Evolutionary conservation across 2,113 vertebrate genomes (phyloP), one percentile per base, ranked within the genome.

Genomic region (Thalassarche chlororhynchos): DNA sequence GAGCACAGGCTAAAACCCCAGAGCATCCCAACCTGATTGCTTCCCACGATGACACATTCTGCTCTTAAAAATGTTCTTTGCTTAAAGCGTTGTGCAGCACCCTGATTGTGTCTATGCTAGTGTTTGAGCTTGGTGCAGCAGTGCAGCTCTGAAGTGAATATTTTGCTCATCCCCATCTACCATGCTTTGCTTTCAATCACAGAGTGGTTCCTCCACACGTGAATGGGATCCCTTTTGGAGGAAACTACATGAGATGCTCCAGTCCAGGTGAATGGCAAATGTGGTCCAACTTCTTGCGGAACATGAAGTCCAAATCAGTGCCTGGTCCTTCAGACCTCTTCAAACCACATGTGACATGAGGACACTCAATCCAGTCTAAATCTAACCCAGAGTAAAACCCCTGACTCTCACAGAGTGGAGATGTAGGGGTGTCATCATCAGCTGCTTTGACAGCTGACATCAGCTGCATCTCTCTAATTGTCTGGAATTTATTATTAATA

Each of bases 41-140:
- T 87, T 54, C 79, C 62, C 38, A 81, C 46, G 44, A 54, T 25
- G 15, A n/a, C 62, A 64, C 15, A 31, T 8, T 17, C 28, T 58
- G 28, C 38, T 79, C 62, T 76, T 64, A 36, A 90, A 85, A 65
- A 26, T 17, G 5, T 36, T 58, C 38, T 54, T 61, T 57, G 3
- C 57, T 54, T 14, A 40, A 34, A 84, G 40, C 0, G 0, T 3
- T 2, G 2, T 74, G n/a, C 58, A 86, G 84, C 26, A 10, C 12
- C 40, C 24, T 0, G 0, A 2, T 15, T 18, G 34, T 36, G 44
- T 14, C 89, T 36, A 3, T 28, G 64, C 28, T 52, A 5, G 8
- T 2, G 4, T 87, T 74, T 38, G 34, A 72, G 54, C 26, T 31
- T 34, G 57, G 29, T 62, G 62, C 70, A 62, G 46, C 64, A 54